Evolutionary conservation across 2,797 vertebrate species (phyloP), one percentile per base, ranked within the genome.

Genomic region (Pseudomugil tenellus): DNA sequence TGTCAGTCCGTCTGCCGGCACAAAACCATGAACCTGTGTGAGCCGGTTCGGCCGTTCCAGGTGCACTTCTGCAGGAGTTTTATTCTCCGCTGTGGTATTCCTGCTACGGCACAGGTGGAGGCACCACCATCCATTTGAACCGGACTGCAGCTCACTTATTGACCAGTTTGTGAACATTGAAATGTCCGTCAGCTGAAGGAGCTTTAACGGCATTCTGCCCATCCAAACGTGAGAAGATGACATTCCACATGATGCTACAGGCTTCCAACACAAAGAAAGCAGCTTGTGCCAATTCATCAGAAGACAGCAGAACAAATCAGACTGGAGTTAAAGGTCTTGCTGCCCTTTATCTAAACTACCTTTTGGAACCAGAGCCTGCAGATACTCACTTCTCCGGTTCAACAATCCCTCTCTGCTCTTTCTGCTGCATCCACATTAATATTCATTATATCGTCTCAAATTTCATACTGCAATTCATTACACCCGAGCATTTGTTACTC

Each of bases 61-160:
- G n/a, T n/a, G n/a, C n/a, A n/a, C n/a, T n/a, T n/a, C n/a, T n/a
- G n/a, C n/a, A n/a, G n/a, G n/a, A n/a, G n/a, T n/a, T n/a, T n/a
- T n/a, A n/a, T n/a, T 88, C 89, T 89, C 80, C 56, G 14, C 75
- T 58, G 79, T 80, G 86, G 75, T 70, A 87, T 86, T 85, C 72
- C 71, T 71, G 74, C 79, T 76, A 70, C 80, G 73, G 82, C 89
- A 89, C 90, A 91, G 81, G 84, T 91, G 85, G 80, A 84, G 43
- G 73, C 31, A n/a, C 17, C 32, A 58, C 70, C 63, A 58, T 81
- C 31, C n/a, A 58, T 75, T 87, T 71, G 13, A 76, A 71, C 57
- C 12, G 60, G 19, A 11, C 56, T 2, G 31, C 37, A 19, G 8
- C 63, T 67, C 17, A 54, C 28, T 37, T 23, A 63, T 43, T 67